Evolutionary conservation across 2,888 invertebrate genomes (phyloP), one percentile per base, ranked within the genome.

Genomic region (Thelaira solivaga): DNA sequence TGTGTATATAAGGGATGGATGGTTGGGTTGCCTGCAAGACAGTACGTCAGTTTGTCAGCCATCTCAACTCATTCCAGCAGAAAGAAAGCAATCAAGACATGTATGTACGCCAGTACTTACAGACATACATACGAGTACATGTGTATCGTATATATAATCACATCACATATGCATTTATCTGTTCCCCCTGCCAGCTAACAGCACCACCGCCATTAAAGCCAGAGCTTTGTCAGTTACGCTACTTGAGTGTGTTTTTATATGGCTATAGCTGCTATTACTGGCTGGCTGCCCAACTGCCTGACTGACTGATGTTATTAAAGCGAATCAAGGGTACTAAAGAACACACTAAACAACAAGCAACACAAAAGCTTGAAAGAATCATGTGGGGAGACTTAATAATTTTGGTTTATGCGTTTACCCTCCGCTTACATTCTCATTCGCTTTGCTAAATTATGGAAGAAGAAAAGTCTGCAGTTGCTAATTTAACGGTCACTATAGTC

Each of bases 281-380:
- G 4, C 36, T 51, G 24, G 4, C 45, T 13, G 26, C 20, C 29
- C 18, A 8, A 18, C 16, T 41, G 65, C 6, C 36, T 64, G 49
- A 16, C 59, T 18, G 51, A 51, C 62, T 45, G 53, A 59, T 61
- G 72, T 72, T 77, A 55, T 72, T 77, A 77, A 68, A 57, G 43
- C 26, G 45, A 55, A 67, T 77, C 67, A 73, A 73, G 77, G 49
- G 49, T 73, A 62, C 49, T 43, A n/a, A n/a, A n/a, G n/a, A n/a
- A 29, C 43, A 8, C 41, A 49, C 41, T 26, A 49, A 18, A 49
- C 59, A 41, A 49, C 29, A 39, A 49, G 31, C 69, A 59, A 31
- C 16, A n/a, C n/a, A 59, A 59, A 69, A 49, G 49, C 59, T 64
- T 55, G 45, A 29, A 36, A 55, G 24, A 47, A 57, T 36, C 55